These are phyloP conservation scores for Hydrolagus affinis DNA, from an alignment of 2,113 vertebrate genomes.

Conservation along the genomic window DNA sequence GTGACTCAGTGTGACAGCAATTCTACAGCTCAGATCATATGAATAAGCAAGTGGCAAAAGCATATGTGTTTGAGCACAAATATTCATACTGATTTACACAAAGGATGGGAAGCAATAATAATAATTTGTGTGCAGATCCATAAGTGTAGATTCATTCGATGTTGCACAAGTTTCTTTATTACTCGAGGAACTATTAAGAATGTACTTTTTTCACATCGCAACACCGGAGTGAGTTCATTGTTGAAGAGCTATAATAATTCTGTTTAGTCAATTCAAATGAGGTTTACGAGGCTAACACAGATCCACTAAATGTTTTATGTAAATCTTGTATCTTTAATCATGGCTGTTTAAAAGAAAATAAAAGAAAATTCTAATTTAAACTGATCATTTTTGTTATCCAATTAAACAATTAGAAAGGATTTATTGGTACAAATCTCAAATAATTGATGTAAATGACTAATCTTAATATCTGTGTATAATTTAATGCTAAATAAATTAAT, in stretches of 20 bases:
- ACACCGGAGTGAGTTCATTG: not conserved
- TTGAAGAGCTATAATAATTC: not conserved
- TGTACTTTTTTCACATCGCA: not conserved
- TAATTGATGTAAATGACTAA: not conserved
- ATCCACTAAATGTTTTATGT: not conserved
- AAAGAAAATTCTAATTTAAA: not conserved
- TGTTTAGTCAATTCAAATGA: not conserved
- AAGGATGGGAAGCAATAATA: too few species aligned
- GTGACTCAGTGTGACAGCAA: too few species aligned
- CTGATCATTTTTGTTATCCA: not conserved
- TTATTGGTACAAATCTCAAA: not conserved
- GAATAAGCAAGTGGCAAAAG: too few species aligned
- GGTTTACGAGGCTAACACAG: not conserved
- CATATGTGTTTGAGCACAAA: too few species aligned
- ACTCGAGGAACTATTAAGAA: not conserved
- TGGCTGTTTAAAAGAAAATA: not conserved
- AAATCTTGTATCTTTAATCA: not conserved
- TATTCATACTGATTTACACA: too few species aligned
- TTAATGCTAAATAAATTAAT: not conserved
- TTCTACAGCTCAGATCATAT: too few species aligned
- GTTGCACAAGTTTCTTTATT: too few species aligned
- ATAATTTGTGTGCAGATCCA: not conserved
- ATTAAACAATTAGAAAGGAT: slow-evolving; percentile 19
- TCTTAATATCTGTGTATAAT: slow-evolving; percentile 3
- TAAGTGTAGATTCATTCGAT: too few species aligned